Evolutionary conservation across 2,888 invertebrate genomes (phyloP).

Genomic region (Lordiphosa andalusiaca): DNA sequence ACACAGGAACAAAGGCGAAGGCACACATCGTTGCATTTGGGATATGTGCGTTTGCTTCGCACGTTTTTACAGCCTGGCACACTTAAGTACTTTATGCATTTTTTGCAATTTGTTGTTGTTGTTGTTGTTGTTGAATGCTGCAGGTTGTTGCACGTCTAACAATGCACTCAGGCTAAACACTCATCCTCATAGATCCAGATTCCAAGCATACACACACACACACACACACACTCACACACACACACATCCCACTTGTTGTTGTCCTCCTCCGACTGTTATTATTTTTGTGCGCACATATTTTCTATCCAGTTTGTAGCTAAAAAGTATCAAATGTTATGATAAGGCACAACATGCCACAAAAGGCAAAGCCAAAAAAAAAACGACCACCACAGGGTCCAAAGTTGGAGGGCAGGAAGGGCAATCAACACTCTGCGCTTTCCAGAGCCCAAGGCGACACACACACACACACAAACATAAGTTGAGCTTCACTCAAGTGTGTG

Average conservation of each 20-base stretch:
- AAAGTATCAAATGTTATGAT: conserved; percentile 51
- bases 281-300: conserved; percentile 13
- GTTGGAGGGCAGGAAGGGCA: conserved; percentile 8
- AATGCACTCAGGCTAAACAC: conserved; percentile 61
- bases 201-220: conserved; percentile 20
- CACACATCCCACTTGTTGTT: conserved; percentile 16
- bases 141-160: conserved; percentile 69
- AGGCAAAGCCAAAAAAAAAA: conserved; percentile 36
- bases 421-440: conserved; percentile 26
- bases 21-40: conserved; percentile 4
- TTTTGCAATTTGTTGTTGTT: conserved; percentile 37
- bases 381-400: conserved; percentile 12
- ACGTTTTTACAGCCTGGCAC: conserved; percentile 36
- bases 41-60: conserved; percentile 27
- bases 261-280: conserved; percentile 6
- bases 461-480: conserved; percentile 26
- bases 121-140: conserved; percentile 28
- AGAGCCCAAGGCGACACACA: conserved; percentile 20
- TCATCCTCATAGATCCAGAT: conserved; percentile 19
- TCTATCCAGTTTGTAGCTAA: conserved; percentile 50
- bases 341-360: conserved; percentile 48
- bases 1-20: conserved; percentile 1
- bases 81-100: conserved; percentile 68
- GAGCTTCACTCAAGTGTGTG: conserved; percentile 65
- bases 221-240: conserved; percentile 22